Conservation (phyloP, 2,888 invertebrate genomes). For the Mesorhabditis spiculigera region DNA sequence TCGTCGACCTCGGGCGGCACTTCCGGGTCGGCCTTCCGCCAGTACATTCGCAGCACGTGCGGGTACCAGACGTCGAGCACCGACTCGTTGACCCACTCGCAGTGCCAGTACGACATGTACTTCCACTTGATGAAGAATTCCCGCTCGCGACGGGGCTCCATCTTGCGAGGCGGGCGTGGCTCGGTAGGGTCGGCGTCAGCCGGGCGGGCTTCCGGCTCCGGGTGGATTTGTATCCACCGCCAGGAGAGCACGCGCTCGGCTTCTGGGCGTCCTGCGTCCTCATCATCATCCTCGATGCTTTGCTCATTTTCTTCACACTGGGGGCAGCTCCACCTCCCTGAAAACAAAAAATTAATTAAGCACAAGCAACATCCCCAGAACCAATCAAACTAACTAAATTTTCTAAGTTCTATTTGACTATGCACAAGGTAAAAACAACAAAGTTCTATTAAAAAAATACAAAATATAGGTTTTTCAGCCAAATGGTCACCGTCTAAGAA, state of each 20-base stretch:
- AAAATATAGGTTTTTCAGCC: no score
- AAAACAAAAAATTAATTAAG: neutral
- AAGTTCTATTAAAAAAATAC: no score
- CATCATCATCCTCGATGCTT: constrained; percentile 24
- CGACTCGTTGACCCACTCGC: constrained; percentile 79
- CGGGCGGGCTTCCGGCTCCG: constrained; percentile 46
- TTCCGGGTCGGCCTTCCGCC: constrained; percentile 91
- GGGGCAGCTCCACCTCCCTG: constrained; percentile 88
- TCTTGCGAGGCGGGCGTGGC: constrained; percentile 38
- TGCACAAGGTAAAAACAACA: no score
- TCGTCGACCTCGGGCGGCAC: constrained; percentile 95
- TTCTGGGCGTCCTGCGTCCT: constrained; percentile 70
- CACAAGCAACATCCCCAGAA: constrained; percentile 14
- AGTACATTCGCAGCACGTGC: constrained; percentile 85
- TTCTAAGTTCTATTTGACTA: no score
- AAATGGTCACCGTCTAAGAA: no score
- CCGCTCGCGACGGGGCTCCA: constrained; percentile 62
- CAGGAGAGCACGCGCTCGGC: constrained; percentile 87
- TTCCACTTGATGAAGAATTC: constrained; percentile 98
- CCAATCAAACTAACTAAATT: no score
- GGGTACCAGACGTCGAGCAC: constrained; percentile 48
- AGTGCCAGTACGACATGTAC: constrained; percentile 96
- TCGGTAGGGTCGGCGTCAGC: constrained; percentile 10
- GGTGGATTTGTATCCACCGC: constrained; percentile 72
- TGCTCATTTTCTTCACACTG: constrained; percentile 73